Evolutionary conservation across 2,888 invertebrate genomes (phyloP).

Genomic region (Lumbricus terrestris): DNA sequence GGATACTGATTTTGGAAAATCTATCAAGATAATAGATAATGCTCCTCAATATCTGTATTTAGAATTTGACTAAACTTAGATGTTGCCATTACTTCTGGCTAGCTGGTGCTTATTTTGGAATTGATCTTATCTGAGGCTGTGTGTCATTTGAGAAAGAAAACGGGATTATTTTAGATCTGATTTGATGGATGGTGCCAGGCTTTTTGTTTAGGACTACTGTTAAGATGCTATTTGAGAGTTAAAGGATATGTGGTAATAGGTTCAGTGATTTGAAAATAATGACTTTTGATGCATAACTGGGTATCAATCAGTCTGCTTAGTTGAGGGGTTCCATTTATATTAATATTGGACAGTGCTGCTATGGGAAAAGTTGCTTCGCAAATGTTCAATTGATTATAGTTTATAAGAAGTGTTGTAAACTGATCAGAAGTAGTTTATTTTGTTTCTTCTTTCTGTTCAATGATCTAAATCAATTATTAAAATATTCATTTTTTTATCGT

Average conservation of each 20-base stretch:
- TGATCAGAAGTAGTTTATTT: background rate
- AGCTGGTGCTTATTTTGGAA: background rate
- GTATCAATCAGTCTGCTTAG: background rate
- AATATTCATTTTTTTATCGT: background rate
- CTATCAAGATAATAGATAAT: background rate
- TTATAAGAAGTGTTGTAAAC: background rate
- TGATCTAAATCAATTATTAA: background rate
- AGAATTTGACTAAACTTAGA: background rate
- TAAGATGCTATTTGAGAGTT: background rate
- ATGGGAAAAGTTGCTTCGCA: background rate
- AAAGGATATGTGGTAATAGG: background rate
- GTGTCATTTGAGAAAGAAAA: background rate
- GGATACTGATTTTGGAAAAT: background rate
- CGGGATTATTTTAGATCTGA: background rate
- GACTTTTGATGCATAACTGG: background rate
- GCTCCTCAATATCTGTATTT: background rate
- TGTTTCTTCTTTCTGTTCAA: background rate
- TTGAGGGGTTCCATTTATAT: background rate
- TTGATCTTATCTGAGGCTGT: background rate
- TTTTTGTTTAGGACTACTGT: background rate
- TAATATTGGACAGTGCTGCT: background rate
- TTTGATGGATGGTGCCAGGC: background rate
- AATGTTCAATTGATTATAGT: background rate
- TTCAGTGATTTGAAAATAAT: background rate
- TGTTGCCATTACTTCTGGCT: background rate